These are phyloP conservation scores for Diarsia rubi DNA, from an alignment of 2,888 invertebrate species.

Conservation along the genomic window DNA sequence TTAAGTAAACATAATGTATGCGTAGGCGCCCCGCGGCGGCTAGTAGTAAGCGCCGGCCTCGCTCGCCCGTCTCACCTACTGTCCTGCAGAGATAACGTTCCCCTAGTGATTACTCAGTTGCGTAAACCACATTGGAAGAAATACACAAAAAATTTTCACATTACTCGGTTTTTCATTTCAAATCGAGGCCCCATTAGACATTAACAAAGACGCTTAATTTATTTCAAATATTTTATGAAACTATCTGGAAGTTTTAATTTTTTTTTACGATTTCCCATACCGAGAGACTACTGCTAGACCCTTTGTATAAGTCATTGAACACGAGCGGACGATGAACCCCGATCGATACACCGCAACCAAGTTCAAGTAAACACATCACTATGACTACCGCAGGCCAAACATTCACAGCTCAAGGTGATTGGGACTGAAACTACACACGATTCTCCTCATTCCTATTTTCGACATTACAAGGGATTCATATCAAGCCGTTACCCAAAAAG, in stretches of 20 bases:
- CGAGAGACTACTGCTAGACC: slow-evolving; percentile 15
- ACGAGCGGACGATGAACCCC: slow-evolving; percentile 71
- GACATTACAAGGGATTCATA: slow-evolving; percentile 11
- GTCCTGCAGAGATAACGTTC: slow-evolving; percentile 77
- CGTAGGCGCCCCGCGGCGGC: slow-evolving; percentile 78
- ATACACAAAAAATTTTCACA: slow-evolving; percentile 88
- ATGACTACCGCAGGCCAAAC: slow-evolving; percentile 80
- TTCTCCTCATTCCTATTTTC: slow-evolving; percentile 36
- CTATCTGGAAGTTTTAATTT: not conserved
- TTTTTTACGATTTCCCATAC: slow-evolving; percentile 7
- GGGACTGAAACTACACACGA: slow-evolving; percentile 14
- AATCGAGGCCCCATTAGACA: slow-evolving; percentile 55
- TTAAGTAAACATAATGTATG: slow-evolving; percentile 84
- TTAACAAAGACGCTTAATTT: not conserved
- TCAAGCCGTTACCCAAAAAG: not conserved
- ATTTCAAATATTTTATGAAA: not conserved
- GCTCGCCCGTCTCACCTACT: slow-evolving; percentile 69
- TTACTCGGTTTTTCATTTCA: slow-evolving; percentile 87
- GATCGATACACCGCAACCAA: slow-evolving; percentile 77
- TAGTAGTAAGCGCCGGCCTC: slow-evolving; percentile 70
- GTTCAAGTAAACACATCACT: slow-evolving; percentile 76
- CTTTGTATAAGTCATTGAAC: slow-evolving; percentile 42
- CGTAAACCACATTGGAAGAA: slow-evolving; percentile 85
- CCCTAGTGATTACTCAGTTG: slow-evolving; percentile 80
- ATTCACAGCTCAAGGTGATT: slow-evolving; percentile 51